phyloP scores from a whole-genome alignment of 2,888 invertebrate genomes.

The Macaria liturata region DNA sequence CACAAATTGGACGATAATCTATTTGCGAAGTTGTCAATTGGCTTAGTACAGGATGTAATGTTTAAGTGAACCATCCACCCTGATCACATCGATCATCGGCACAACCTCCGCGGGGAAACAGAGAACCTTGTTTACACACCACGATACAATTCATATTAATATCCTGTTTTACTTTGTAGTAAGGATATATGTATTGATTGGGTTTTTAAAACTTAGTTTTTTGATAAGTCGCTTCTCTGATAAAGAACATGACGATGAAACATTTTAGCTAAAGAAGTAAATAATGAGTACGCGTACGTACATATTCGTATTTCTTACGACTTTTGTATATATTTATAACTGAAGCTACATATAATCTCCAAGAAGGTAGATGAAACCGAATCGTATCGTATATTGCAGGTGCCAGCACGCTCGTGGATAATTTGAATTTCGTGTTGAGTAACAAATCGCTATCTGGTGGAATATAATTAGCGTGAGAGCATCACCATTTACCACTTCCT shows the following conservation, averaged over 20 bases:
- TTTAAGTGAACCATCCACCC: slow-evolving; percentile 49
- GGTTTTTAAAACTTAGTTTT: too few species aligned
- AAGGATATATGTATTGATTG: too few species aligned
- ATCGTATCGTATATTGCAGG: too few species aligned
- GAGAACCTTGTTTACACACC: neutral
- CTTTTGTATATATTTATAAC: too few species aligned
- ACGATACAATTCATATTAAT: neutral
- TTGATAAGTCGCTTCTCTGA: too few species aligned
- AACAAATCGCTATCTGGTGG: slow-evolving; percentile 62
- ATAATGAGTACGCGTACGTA: too few species aligned
- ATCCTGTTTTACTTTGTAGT: too few species aligned
- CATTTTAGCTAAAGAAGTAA: too few species aligned
- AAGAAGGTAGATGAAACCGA: too few species aligned
- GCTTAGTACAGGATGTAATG: slow-evolving; percentile 17
- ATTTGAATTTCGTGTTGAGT: slow-evolving; percentile 54
- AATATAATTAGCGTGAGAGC: slow-evolving; percentile 70
- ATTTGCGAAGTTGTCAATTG: slow-evolving; percentile 20
- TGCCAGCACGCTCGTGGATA: slow-evolving; percentile 27
- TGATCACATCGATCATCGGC: slow-evolving; percentile 65
- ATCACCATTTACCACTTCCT: slow-evolving; percentile 46
- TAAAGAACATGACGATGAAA: too few species aligned
- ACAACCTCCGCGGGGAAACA: slow-evolving; percentile 31
- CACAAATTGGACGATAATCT: slow-evolving; percentile 22
- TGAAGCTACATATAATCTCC: too few species aligned
- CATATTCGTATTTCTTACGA: too few species aligned